Evolutionary conservation across 1,140 invertebrate species (phyloP).

Genomic region (Phortica variegata): DNA sequence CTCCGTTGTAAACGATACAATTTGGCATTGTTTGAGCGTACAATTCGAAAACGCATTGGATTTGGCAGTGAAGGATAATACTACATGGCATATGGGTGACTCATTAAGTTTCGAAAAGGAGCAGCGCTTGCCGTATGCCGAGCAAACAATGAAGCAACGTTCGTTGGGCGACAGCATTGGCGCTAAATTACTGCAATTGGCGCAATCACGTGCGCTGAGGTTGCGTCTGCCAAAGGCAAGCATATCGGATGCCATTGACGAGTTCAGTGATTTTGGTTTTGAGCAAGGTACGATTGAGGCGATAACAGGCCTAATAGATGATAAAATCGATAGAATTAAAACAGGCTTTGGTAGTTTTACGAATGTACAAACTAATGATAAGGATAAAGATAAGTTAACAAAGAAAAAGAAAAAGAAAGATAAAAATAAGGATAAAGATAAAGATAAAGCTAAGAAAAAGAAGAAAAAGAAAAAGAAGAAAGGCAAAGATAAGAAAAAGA

Average conservation of each 20-base stretch:
- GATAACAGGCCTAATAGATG: constrained; percentile 35
- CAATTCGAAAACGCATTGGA: constrained; percentile 61
- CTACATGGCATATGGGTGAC: constrained; percentile 62
- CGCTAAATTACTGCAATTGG: constrained; percentile 31
- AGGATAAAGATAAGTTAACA: no score
- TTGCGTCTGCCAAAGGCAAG: constrained; percentile 31
- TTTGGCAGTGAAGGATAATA: constrained; percentile 60
- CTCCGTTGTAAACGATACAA: no score
- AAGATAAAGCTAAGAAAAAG: constrained; percentile 15
- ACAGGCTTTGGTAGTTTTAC: constrained; percentile 35
- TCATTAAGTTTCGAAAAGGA: constrained; percentile 60
- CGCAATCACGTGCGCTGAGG: constrained; percentile 33
- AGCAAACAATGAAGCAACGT: constrained; percentile 1
- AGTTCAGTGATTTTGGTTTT: constrained; percentile 23
- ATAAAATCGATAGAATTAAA: constrained; percentile 45
- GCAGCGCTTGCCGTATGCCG: constrained; percentile 26
- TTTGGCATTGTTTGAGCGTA: constrained; percentile 61
- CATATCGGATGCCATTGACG: constrained; percentile 45
- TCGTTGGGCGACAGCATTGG: constrained; percentile 21
- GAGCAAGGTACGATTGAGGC: constrained; percentile 50
- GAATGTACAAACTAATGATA: constrained; percentile 15
- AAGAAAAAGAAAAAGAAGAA: constrained; percentile 8
- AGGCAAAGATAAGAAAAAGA: constrained; percentile 6
- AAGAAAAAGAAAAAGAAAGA: no score
- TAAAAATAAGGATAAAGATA: constrained; percentile 14